phyloP scores from a whole-genome alignment of 2,888 invertebrate species.

The Diplazon laetatorius region DNA sequence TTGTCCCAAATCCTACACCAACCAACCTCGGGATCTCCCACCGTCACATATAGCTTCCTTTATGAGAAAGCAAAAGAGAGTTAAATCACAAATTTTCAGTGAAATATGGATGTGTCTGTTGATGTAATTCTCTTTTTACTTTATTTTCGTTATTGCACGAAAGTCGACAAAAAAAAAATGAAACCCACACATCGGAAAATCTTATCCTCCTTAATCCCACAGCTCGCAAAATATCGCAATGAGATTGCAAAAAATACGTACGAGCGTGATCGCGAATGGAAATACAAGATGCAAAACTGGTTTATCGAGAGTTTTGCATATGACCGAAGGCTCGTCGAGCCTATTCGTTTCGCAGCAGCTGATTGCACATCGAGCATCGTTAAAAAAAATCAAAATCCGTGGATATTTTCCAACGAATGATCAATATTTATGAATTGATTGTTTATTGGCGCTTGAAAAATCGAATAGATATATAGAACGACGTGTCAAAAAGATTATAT shows the following conservation, averaged over 20 bases:
- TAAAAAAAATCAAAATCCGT: constrained; percentile 18
- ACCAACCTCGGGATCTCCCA: no score
- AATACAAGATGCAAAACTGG: constrained; percentile 27
- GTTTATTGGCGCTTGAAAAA: not conserved
- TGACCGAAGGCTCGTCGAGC: not conserved
- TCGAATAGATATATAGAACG: no score
- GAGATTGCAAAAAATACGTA: constrained; percentile 4
- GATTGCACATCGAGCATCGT: not conserved
- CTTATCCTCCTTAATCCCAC: no score
- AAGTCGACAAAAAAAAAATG: no score
- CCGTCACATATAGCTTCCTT: no score
- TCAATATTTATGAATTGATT: not conserved
- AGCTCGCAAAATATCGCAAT: not conserved
- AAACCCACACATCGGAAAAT: no score
- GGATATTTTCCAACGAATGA: not conserved
- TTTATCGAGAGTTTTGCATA: constrained; percentile 25
- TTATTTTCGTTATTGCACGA: no score
- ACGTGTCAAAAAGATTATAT: not conserved
- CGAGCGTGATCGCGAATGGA: not conserved
- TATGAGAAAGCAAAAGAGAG: no score
- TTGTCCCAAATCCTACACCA: no score
- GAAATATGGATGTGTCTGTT: no score
- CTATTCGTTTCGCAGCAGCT: not conserved
- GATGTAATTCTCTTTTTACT: no score
- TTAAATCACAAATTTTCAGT: no score